phyloP scores from a whole-genome alignment of 2,113 vertebrate species.

The Danionella cerebrum region DNA sequence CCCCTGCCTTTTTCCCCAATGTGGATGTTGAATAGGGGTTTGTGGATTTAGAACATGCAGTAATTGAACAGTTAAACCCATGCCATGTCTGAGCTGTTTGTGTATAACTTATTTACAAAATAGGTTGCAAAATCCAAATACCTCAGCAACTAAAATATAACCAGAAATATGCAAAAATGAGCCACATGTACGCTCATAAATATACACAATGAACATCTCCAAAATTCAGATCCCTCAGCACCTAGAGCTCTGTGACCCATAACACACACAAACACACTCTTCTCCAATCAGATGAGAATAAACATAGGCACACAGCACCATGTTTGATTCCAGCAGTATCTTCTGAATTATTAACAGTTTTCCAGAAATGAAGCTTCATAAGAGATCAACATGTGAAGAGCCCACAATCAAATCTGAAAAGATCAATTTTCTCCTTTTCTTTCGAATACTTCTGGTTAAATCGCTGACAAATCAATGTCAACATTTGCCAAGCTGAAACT shows the following conservation, averaged over 20 bases:
- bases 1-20: too few species aligned
- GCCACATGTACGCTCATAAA: too few species aligned
- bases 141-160: too few species aligned
- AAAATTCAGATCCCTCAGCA: not conserved
- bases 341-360: constrained; percentile 68
- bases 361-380: constrained; percentile 60
- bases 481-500: not conserved
- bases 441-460: not conserved
- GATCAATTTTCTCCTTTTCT: constrained; percentile 39
- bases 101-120: too few species aligned
- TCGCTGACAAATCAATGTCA: not conserved
- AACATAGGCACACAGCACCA: constrained; percentile 50
- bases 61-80: too few species aligned
- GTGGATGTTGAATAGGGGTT: too few species aligned
- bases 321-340: constrained; percentile 60
- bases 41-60: too few species aligned
- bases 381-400: constrained; percentile 50
- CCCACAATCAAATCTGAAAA: constrained; percentile 53
- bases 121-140: too few species aligned
- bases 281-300: constrained; percentile 30
- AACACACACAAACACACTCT: not conserved
- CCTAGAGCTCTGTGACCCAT: not conserved
- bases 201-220: not conserved
- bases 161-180: too few species aligned
- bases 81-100: too few species aligned